phyloP scores from a whole-genome alignment of 1,140 invertebrate species.

The Conus ventricosus region DNA sequence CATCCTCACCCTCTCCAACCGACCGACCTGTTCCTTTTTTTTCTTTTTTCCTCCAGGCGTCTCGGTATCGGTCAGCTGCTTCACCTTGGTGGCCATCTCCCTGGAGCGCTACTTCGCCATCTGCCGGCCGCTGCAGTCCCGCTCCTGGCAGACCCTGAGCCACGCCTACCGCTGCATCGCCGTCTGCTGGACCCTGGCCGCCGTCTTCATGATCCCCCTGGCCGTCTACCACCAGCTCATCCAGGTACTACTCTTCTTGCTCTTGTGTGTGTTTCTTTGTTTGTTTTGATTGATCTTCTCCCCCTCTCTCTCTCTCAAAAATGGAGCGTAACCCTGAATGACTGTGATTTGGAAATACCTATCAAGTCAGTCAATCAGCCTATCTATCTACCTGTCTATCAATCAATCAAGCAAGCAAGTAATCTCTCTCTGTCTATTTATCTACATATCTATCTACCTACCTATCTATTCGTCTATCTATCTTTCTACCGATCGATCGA shows the following conservation, averaged over 20 bases:
- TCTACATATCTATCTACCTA: too few relatives aligned
- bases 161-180: constrained; percentile 86
- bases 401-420: too few relatives aligned
- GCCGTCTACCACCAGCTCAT: constrained; percentile 73
- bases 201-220: constrained; percentile 80
- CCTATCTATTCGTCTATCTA: too few relatives aligned
- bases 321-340: too few relatives aligned
- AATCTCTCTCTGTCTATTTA: too few relatives aligned
- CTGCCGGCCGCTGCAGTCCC: constrained; percentile 83
- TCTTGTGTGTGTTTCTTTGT: too few relatives aligned
- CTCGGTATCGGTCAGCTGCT: constrained; percentile 90
- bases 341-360: too few relatives aligned
- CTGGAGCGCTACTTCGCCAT: constrained; percentile 94
- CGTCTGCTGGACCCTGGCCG: constrained; percentile 61
- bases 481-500: too few relatives aligned
- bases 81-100: constrained; percentile 93
- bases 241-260: neutral
- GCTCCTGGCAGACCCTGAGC: constrained; percentile 89
- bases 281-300: too few relatives aligned
- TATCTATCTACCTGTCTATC: too few relatives aligned
- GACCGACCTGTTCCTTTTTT: neutral
- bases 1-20: neutral
- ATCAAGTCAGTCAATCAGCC: too few relatives aligned
- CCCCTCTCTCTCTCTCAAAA: too few relatives aligned
- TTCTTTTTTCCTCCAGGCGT: constrained; percentile 80